Percentiles rank a stretch among this genome's conserved stretches.
These are phyloP conservation scores for Eubasilissa splendida DNA, from an alignment of 2,888 invertebrate genomes.

Conservation along the genomic window DNA sequence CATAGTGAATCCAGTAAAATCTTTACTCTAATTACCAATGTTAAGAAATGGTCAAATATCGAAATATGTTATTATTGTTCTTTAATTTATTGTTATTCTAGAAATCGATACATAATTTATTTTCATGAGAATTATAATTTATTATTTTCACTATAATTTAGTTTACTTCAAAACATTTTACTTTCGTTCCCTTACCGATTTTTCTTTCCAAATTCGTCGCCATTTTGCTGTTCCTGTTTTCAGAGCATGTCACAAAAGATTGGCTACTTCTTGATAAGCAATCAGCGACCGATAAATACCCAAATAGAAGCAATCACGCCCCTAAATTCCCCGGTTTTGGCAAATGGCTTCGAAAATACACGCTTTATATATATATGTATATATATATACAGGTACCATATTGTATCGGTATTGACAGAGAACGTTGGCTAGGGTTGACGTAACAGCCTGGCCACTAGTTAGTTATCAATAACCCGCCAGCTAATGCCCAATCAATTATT, in stretches of 20 bases:
- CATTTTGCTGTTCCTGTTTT: too few relatives aligned
- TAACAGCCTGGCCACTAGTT: conserved; percentile 32
- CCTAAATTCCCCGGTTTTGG: conserved; percentile 25
- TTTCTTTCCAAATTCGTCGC: too few relatives aligned
- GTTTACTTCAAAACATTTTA: too few relatives aligned
- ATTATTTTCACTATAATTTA: too few relatives aligned
- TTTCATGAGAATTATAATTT: too few relatives aligned
- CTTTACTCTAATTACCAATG: too few relatives aligned
- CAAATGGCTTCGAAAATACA: neutral
- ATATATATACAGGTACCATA: neutral
- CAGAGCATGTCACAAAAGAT: neutral
- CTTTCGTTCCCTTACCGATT: too few relatives aligned
- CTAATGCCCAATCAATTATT: conserved; percentile 58
- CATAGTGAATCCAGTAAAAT: too few relatives aligned
- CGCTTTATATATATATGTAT: neutral
- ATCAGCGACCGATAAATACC: conserved; percentile 31
- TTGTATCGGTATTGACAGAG: neutral
- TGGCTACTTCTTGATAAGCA: conserved; percentile 22
- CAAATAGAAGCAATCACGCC: conserved; percentile 32
- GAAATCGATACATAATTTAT: too few relatives aligned
- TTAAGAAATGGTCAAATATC: too few relatives aligned
- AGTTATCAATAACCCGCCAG: conserved; percentile 56
- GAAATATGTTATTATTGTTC: too few relatives aligned
- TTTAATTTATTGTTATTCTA: too few relatives aligned
- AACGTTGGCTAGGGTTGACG: conserved; percentile 26